A percentile compares a stretch with the other conserved stretches of the same genome.
phyloP scores from a whole-genome alignment of 1,140 invertebrate species.

The Bombus polaris region DNA sequence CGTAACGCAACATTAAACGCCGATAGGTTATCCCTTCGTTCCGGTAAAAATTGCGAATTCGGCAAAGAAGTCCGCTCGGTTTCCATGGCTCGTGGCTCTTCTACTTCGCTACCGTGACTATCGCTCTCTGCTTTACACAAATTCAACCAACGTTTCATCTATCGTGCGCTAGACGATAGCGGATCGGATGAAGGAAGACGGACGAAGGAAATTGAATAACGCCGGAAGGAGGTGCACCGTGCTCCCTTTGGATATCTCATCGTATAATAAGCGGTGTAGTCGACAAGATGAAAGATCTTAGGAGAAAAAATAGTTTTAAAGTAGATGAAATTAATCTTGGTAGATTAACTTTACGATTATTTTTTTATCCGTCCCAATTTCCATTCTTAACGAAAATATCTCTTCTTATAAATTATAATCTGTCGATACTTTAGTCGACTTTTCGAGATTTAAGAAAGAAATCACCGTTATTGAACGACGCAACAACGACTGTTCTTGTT shows the following conservation, averaged over 20 bases:
- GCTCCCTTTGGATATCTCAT: too few relatives aligned
- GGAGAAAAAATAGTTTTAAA: background rate
- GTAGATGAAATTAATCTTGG: background rate
- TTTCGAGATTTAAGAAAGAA: background rate
- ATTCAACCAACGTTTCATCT: background rate
- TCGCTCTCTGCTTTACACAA: background rate
- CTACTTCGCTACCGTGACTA: background rate
- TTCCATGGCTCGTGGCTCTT: background rate
- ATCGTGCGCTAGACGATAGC: background rate
- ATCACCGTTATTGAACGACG: background rate
- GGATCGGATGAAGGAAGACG: background rate
- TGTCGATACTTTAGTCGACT: background rate
- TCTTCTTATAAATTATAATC: too few relatives aligned
- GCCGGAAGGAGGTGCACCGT: background rate
- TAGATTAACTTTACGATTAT: background rate
- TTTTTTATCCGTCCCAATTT: too few relatives aligned
- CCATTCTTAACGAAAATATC: too few relatives aligned
- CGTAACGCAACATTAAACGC: conserved; percentile 46
- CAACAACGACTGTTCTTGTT: background rate
- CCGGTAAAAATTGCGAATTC: conserved; percentile 38
- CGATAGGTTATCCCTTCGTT: conserved; percentile 32
- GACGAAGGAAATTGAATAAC: conserved; percentile 25
- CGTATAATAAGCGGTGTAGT: background rate
- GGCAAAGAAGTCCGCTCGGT: background rate
- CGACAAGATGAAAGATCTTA: background rate